Evolutionary conservation across 2,888 invertebrate species (phyloP).

Genomic region (Euphydryas editha): DNA sequence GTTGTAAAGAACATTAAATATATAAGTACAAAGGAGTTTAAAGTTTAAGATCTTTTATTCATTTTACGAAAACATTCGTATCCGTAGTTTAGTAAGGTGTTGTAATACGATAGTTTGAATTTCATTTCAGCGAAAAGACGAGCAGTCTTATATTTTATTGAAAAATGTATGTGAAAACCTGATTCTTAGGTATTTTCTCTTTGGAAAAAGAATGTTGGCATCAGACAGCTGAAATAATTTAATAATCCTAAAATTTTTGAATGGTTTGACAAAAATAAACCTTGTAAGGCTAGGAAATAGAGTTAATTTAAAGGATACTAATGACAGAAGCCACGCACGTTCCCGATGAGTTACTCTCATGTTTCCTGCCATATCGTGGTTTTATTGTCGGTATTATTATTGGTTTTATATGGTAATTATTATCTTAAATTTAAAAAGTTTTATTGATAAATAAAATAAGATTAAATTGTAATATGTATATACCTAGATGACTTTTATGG

Average conservation of each 20-base stretch:
- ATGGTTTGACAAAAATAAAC: background rate
- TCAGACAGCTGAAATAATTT: background rate
- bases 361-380: too few relatives aligned
- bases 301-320: too few relatives aligned
- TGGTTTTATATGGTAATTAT: too few relatives aligned
- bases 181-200: conserved; percentile 14
- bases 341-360: too few relatives aligned
- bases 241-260: background rate
- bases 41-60: background rate
- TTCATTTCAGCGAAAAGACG: background rate
- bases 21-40: background rate
- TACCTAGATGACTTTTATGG: too few relatives aligned
- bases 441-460: too few relatives aligned
- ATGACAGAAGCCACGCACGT: too few relatives aligned
- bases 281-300: too few relatives aligned
- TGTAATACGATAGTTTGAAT: conserved; percentile 20
- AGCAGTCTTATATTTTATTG: conserved; percentile 11
- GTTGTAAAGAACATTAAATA: too few relatives aligned
- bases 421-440: too few relatives aligned
- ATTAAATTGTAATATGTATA: too few relatives aligned
- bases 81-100: background rate
- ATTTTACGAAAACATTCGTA: background rate
- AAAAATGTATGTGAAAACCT: conserved; percentile 10
- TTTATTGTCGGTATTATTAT: too few relatives aligned
- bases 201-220: background rate